Evolutionary conservation across 2,113 vertebrate species (phyloP).

Genomic region (Crotalus horridus): DNA sequence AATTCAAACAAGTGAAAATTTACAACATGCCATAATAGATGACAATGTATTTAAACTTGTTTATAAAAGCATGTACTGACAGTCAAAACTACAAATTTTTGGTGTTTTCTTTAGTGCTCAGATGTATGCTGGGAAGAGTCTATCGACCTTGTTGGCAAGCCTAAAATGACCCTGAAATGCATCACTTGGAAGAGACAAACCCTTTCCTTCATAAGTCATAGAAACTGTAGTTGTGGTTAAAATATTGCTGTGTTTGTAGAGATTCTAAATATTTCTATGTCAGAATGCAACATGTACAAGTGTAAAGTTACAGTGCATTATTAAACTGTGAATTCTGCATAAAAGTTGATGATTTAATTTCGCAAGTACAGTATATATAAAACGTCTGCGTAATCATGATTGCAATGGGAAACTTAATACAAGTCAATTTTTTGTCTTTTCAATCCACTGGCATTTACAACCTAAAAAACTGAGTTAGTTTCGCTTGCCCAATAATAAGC

Average conservation of each 20-base stretch:
- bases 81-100: slow-evolving; percentile 5
- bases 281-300: slow-evolving; percentile 11
- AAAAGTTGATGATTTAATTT: slow-evolving; percentile 45
- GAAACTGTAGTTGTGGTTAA: slow-evolving; percentile 41
- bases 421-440: slow-evolving; percentile 11
- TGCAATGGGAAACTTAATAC: not conserved
- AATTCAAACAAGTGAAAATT: not conserved
- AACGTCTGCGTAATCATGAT: slow-evolving; percentile 16
- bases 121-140: slow-evolving; percentile 95
- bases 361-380: slow-evolving; percentile 19
- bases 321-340: slow-evolving; percentile 64
- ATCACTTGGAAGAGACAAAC: slow-evolving; percentile 46
- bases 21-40: not conserved
- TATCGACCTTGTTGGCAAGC: slow-evolving; percentile 91
- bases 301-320: slow-evolving; percentile 45
- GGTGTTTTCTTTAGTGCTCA: slow-evolving; percentile 75
- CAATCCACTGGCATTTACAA: slow-evolving; percentile 62
- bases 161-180: slow-evolving; percentile 57
- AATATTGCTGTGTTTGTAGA: slow-evolving; percentile 7
- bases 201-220: slow-evolving; percentile 29
- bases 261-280: slow-evolving; percentile 21
- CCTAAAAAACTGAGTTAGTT: slow-evolving; percentile 85
- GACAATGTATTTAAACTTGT: not conserved
- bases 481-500: slow-evolving; percentile 85
- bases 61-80: not conserved